These are phyloP conservation scores for Chironomus riparius DNA, from an alignment of 2,888 invertebrate species.

Conservation along the genomic window DNA sequence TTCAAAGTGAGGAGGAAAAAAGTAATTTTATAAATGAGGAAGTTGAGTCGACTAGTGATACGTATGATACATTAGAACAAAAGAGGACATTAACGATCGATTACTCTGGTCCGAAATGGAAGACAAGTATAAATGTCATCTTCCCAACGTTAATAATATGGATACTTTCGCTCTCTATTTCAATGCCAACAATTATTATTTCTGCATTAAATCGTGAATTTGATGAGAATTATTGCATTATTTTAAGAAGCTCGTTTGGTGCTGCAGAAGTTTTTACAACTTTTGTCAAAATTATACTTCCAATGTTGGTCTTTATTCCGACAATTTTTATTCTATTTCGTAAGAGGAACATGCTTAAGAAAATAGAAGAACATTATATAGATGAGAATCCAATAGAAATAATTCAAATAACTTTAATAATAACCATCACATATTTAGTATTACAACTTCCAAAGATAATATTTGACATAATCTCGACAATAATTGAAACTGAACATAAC, in stretches of 20 bases:
- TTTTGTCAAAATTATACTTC: not conserved
- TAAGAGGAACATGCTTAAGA: not conserved
- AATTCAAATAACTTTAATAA: not conserved
- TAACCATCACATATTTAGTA: not conserved
- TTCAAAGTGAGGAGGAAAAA: slow-evolving; percentile 37
- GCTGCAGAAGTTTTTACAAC: not conserved
- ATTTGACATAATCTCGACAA: not conserved
- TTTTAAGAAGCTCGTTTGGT: not conserved
- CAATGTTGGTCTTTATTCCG: not conserved
- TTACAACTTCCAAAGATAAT: not conserved
- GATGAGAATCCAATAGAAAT: not conserved
- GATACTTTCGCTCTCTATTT: not conserved
- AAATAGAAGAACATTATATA: not conserved
- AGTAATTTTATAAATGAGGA: slow-evolving; percentile 42
- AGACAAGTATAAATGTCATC: not conserved
- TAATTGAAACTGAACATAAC: not conserved
- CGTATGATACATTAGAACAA: slow-evolving; percentile 33
- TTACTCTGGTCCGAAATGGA: not conserved
- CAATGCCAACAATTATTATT: not conserved
- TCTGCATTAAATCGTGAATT: not conserved
- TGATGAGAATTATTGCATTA: not conserved
- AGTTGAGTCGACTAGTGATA: slow-evolving; percentile 45
- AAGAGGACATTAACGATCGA: not conserved
- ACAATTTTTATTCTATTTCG: not conserved
- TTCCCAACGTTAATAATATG: not conserved